A percentile compares a stretch with the other conserved stretches of the same genome.
These are phyloP conservation scores for Erebia epiphron DNA, from an alignment of 2,888 invertebrate species.

Conservation along the genomic window DNA sequence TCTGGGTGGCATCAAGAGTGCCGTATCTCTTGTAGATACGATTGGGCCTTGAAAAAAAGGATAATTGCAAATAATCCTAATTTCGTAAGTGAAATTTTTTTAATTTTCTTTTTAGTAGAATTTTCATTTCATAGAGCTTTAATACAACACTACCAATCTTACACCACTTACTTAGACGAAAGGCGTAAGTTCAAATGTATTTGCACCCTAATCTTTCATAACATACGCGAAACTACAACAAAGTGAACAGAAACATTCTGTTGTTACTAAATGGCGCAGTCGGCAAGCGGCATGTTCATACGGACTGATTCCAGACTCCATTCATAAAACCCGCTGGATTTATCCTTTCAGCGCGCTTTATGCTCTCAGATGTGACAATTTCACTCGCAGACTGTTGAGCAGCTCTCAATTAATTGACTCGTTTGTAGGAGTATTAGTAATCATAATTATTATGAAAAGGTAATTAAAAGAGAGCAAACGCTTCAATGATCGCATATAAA, in stretches of 20 bases:
- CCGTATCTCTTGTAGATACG: too few species aligned
- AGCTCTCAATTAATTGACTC: conserved; percentile 45
- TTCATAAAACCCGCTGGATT: conserved; percentile 61
- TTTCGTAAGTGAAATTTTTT: too few species aligned
- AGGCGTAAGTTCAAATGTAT: not conserved
- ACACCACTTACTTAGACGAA: not conserved
- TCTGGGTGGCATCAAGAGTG: too few species aligned
- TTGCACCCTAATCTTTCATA: conserved; percentile 6
- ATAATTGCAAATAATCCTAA: too few species aligned
- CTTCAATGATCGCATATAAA: not conserved
- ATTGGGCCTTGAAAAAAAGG: too few species aligned
- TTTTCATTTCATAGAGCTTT: too few species aligned
- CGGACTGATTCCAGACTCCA: conserved; percentile 44
- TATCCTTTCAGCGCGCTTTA: conserved; percentile 57
- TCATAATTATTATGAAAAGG: conserved; percentile 3
- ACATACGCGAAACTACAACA: conserved; percentile 26
- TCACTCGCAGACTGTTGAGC: conserved; percentile 47
- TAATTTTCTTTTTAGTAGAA: too few species aligned
- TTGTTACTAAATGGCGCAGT: conserved; percentile 39
- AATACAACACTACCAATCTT: too few species aligned
- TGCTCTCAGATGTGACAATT: conserved; percentile 57
- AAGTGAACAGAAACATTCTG: conserved; percentile 31
- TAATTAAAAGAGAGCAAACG: not conserved
- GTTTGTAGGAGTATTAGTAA: conserved; percentile 31
- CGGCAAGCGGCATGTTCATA: conserved; percentile 46